Evolutionary conservation across 1,140 invertebrate genomes (phyloP), one percentile per base, ranked within the genome.

Genomic region (Nasonia longicornis): DNA sequence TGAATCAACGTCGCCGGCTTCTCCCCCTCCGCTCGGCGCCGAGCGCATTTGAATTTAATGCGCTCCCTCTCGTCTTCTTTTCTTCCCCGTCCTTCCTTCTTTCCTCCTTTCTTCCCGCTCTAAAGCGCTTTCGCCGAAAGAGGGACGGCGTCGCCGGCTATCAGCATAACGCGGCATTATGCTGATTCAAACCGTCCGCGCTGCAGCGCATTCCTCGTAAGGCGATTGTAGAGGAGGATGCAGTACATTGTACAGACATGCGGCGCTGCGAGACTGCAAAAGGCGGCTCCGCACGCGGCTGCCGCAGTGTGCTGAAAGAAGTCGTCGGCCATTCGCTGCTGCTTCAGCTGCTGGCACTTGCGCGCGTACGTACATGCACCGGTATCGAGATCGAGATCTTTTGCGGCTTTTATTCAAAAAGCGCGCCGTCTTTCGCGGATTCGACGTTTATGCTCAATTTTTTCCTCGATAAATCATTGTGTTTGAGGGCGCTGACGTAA

Each of bases 81-180:
- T 14, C 45, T 48, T 48, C 45, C 14, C 0, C 45, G 14, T 48
- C 45, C 10, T 48, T 42, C 3, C 38, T 26, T 73, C 31, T 73
- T 58, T 58, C n/a, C 14, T 12, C 45, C 45, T 20, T 29, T 73
- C 26, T 14, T 42, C 14, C 16, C 31, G 72, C 58, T 73, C 26
- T 22, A 22, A 52, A 20, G 14, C 45, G n/a, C 45, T 75, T 64
- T 75, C 31, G 4, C 4, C n/a, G 16, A 29, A n/a, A 63, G 74
- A 77, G 26, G 26, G 3, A 8, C 63, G 73, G 2, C 63, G 31
- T 3, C 45, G 6, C 4, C n/a, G 38, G 3, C 38, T 67, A 77
- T 77, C 38, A 63, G 35, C n/a, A 31, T 77, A 77, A 77, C 35
- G 35, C 38, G 38, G 38, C 38, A 66, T 67, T 67, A 77, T 77